Evolutionary conservation across 2,113 vertebrate genomes (phyloP), one percentile per base, ranked within the genome.

Genomic region (Callipepla californica): DNA sequence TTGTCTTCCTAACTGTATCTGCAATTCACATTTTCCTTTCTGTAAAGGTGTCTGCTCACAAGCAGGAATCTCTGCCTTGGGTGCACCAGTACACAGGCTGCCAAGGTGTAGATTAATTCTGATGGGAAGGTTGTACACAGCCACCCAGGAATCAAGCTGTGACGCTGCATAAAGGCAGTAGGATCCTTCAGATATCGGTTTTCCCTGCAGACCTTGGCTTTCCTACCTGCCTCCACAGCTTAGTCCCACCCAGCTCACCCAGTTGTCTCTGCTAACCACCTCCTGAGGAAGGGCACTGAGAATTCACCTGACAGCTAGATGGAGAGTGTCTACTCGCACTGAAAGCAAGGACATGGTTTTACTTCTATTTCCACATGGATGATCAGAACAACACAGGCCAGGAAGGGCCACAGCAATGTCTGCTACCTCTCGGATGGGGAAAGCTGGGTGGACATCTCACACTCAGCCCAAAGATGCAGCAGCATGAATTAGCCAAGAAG

Each of bases 351-450:
- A 77, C 0, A 0, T 4, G 25, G 12, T 12, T 40, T 34, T 80
- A 36, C 5, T 22, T 38, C 15, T 50, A 61, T 80, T 83, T 42
- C 12, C n/a, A 17, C 44, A 18, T 0, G 25, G 57, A 51, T 1
- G 1, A 53, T 38, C 53, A 42, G 25, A 34, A 47, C 57, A 68
- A 61, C 26, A 65, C 18, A 40, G 28, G n/a, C 40, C 62, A 82
- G 36, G 30, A 63, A 75, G 40, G 76, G 30, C 63, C 1, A 7
- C 16, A 5, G 3, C 36, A 30, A 32, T 15, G 0, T 0, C 9
- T 53, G 70, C 40, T 67, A 28, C 16, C 59, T 67, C 72, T 50
- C 20, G 68, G 55, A 62, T 34, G 68, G 67, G 68, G 67, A 63
- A 63, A 25, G 45, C 6, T n/a, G 23, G 20, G 25, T 1, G 3